Conservation (phyloP, 2,888 invertebrate species). For the Aphidius colemani region DNA sequence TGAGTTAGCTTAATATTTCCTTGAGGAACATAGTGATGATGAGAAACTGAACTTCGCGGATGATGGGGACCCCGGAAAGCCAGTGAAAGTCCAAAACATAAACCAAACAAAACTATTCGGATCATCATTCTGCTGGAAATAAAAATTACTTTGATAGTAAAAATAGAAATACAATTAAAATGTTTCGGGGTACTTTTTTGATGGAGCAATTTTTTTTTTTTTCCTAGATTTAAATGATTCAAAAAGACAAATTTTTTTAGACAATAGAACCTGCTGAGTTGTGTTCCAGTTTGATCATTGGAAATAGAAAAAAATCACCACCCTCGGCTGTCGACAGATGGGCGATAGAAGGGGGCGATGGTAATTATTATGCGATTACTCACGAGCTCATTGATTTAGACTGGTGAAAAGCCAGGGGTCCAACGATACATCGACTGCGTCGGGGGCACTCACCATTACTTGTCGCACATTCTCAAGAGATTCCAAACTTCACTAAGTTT, state of each 20-base stretch:
- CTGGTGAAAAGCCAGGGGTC: slow-evolving; percentile 50
- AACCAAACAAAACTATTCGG: slow-evolving; percentile 8
- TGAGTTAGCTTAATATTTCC: slow-evolving; percentile 68
- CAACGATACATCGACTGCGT: slow-evolving; percentile 33
- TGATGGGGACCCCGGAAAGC: slow-evolving; percentile 69
- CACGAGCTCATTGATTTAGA: slow-evolving; percentile 60
- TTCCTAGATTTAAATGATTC: slow-evolving; percentile 31
- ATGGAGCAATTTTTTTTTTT: slow-evolving; percentile 13
- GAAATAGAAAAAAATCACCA: slow-evolving; percentile 31
- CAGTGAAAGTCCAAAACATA: background rate
- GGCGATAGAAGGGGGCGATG: slow-evolving; percentile 52
- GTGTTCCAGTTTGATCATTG: too few relatives aligned
- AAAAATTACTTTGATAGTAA: background rate
- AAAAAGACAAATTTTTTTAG: slow-evolving; percentile 37
- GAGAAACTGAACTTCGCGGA: slow-evolving; percentile 63
- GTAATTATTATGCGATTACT: slow-evolving; percentile 61
- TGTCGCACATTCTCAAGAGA: slow-evolving; percentile 20
- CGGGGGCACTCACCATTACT: slow-evolving; percentile 21
- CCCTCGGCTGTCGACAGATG: slow-evolving; percentile 55
- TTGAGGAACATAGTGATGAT: slow-evolving; percentile 67
- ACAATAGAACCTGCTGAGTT: slow-evolving; percentile 56
- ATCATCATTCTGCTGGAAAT: background rate
- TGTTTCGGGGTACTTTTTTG: too few relatives aligned
- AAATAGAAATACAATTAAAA: too few relatives aligned
- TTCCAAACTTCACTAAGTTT: too few relatives aligned